A percentile compares a stretch with the other conserved stretches of the same genome.
Evolutionary conservation across 2,888 invertebrate genomes (phyloP).

Genomic region (Bellardia bayeri): DNA sequence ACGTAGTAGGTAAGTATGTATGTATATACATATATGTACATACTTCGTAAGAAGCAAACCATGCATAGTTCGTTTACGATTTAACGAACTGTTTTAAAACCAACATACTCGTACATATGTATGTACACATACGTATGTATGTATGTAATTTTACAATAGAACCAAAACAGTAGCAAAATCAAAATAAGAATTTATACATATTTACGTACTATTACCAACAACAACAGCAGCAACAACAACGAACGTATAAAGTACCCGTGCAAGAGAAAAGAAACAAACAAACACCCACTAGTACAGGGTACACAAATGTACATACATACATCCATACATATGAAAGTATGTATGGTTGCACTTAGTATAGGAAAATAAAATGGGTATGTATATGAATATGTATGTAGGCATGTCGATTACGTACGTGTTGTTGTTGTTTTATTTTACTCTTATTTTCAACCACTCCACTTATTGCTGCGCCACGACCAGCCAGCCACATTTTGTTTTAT

Average conservation of each 20-base stretch:
- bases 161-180: not conserved
- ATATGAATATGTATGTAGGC: not conserved
- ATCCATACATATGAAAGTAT: not conserved
- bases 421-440: not conserved
- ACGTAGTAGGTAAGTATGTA: too few species aligned
- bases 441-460: not conserved
- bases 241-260: not conserved
- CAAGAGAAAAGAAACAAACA: slow-evolving; percentile 5
- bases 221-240: not conserved
- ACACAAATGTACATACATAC: not conserved
- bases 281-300: slow-evolving; percentile 19
- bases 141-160: not conserved
- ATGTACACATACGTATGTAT: too few species aligned
- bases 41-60: too few species aligned
- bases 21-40: too few species aligned
- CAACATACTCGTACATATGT: too few species aligned
- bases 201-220: not conserved
- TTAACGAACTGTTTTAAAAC: too few species aligned
- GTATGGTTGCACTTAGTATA: too few species aligned
- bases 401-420: not conserved
- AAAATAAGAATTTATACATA: not conserved
- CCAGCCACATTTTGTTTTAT: slow-evolving; percentile 4
- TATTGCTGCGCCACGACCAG: not conserved
- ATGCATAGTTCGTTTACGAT: too few species aligned
- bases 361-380: not conserved